Evolutionary conservation across 2,888 invertebrate genomes (phyloP).

Genomic region (Sarcophaga caerulescens): DNA sequence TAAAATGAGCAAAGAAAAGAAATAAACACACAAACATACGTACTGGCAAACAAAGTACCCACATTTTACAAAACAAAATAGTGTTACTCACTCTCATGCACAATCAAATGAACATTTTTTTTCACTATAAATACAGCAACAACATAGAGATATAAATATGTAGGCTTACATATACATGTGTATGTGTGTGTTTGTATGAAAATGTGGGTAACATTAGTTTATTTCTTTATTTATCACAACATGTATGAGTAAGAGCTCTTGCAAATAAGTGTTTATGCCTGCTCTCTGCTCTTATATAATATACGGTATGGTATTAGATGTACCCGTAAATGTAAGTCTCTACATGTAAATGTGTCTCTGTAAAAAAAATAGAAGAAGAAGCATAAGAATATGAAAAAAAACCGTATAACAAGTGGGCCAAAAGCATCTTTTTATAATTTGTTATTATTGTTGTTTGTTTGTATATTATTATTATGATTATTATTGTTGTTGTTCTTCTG

Average conservation of each 20-base stretch:
- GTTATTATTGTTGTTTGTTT: slow-evolving; percentile 65
- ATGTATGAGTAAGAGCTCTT: background rate
- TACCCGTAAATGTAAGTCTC: background rate
- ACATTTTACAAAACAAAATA: slow-evolving; percentile 40
- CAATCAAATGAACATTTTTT: no score
- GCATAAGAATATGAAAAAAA: background rate
- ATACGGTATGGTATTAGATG: background rate
- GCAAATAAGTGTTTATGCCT: background rate
- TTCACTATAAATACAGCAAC: no score
- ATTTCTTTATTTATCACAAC: background rate
- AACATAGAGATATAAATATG: no score
- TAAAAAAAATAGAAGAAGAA: background rate
- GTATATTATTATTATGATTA: slow-evolving; percentile 22
- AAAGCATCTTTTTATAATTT: slow-evolving; percentile 68
- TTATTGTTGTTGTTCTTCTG: background rate
- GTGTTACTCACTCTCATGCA: background rate
- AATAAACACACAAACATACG: slow-evolving; percentile 6
- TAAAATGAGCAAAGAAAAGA: slow-evolving; percentile 46
- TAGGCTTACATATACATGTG: background rate
- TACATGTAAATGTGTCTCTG: slow-evolving; percentile 8
- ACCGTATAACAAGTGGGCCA: slow-evolving; percentile 60
- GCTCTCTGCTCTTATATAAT: background rate
- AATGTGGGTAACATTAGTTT: background rate
- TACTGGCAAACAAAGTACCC: background rate
- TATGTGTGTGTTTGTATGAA: background rate